phyloP scores from a whole-genome alignment of 2,797 vertebrate species.

The Eulemur mongoz region DNA sequence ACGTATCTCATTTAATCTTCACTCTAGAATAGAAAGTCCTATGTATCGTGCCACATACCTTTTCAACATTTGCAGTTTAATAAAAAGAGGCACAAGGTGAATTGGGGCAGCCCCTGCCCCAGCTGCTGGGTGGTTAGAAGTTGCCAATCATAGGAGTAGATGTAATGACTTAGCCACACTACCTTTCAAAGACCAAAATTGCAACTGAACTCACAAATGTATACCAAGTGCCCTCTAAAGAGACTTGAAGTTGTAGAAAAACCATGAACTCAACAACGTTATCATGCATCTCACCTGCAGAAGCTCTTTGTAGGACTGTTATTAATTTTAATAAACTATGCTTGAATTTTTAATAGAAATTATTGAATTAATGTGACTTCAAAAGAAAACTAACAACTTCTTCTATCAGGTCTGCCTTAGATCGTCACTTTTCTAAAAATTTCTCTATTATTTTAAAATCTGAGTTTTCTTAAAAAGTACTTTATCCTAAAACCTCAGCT shows the following conservation, averaged over 20 bases:
- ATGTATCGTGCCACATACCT: background rate
- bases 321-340: background rate
- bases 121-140: background rate
- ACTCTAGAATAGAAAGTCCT: background rate
- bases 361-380: background rate
- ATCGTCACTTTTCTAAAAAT: background rate
- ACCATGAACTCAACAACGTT: background rate
- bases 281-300: background rate
- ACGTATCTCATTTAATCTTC: background rate
- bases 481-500: background rate
- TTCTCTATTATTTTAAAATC: background rate
- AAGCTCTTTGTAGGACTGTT: background rate
- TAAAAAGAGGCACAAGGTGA: background rate
- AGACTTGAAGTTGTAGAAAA: background rate
- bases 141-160: background rate
- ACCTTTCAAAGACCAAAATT: background rate
- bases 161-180: background rate
- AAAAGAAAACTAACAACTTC: background rate
- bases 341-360: background rate
- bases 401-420: background rate
- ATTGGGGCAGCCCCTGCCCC: background rate
- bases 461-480: background rate
- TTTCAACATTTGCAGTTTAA: background rate
- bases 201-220: background rate
- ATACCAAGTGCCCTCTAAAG: background rate